Conservation (phyloP, 2,888 invertebrate species). For the Deilephila elpenor region DNA sequence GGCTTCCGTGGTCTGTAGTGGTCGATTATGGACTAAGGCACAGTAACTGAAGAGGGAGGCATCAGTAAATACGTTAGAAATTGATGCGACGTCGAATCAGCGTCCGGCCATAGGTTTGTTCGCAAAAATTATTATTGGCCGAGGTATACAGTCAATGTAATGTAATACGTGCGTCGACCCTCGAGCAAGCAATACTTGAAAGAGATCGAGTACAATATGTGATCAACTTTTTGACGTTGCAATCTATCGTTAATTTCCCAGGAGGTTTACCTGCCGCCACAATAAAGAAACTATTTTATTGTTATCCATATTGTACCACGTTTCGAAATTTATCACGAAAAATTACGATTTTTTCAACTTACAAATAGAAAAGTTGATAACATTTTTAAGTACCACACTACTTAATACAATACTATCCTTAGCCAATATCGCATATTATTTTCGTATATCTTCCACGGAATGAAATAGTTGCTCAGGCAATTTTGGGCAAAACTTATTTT, state of each 20-base stretch:
- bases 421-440: background rate
- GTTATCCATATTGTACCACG: constrained; percentile 60
- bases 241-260: constrained; percentile 81
- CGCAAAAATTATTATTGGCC: constrained; percentile 35
- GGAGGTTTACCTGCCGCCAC: constrained; percentile 73
- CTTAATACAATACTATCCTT: background rate
- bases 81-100: background rate
- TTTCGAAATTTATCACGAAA: constrained; percentile 47
- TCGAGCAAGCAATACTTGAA: constrained; percentile 60
- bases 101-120: constrained; percentile 22
- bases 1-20: too few species aligned
- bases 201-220: constrained; percentile 73
- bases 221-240: constrained; percentile 79
- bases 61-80: constrained; percentile 1
- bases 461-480: background rate
- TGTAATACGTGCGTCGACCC: constrained; percentile 61
- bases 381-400: background rate
- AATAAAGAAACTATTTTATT: constrained; percentile 79
- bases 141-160: constrained; percentile 47
- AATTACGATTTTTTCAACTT: background rate
- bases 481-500: constrained; percentile 22
- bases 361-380: background rate
- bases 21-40: too few species aligned
- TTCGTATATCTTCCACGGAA: background rate
- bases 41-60: too few species aligned